Evolutionary conservation across 2,888 invertebrate genomes (phyloP), one percentile per base, ranked within the genome.

Genomic region (Sarcophaga rosellei): DNA sequence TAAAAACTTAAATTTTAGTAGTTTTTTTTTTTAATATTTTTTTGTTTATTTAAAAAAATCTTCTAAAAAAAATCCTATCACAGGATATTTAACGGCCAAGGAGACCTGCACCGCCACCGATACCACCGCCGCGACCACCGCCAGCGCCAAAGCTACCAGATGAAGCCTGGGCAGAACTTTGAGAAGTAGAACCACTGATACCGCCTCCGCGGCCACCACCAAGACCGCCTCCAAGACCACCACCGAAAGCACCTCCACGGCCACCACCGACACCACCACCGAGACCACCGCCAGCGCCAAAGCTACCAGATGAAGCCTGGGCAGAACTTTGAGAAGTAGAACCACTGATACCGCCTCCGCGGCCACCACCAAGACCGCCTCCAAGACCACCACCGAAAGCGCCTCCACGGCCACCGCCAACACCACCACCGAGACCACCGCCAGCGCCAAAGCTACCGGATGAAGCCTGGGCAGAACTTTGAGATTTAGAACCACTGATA

Each of bases 241-340:
- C 77, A 1, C 88, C 87, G 10, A 57, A 66, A 11, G 83, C 77
- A 6, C 81, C 85, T 25, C 78, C 77, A n/a, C n/a, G 57, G 23
- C 47, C 47, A 12, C 83, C 85, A 68, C 77, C 77, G 25, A 25
- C 59, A 45, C 11, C 25, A 25, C 25, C 25, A 25, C 25, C 25
- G 5, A 25, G 25, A 25, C 25, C 25, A 25, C 4, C 25, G 25
- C 25, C 25, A 25, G 4, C 25, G 15, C 65, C 62, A 17, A 80
- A 5, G 59, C 57, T 25, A 20, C n/a, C 23, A 12, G 61, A 12
- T 8, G 35, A 59, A 17, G 72, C 72, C 53, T 21, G 44, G 20
- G 62, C 12, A 23, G 57, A 8, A 25, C 45, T 59, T 21, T 25
- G 25, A 25, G 73, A 62, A 17, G 84, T 81, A 1, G 83, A 85